Conservation (phyloP, 23 tunicate genomes). For the Halocynthia roretzi region DNA sequence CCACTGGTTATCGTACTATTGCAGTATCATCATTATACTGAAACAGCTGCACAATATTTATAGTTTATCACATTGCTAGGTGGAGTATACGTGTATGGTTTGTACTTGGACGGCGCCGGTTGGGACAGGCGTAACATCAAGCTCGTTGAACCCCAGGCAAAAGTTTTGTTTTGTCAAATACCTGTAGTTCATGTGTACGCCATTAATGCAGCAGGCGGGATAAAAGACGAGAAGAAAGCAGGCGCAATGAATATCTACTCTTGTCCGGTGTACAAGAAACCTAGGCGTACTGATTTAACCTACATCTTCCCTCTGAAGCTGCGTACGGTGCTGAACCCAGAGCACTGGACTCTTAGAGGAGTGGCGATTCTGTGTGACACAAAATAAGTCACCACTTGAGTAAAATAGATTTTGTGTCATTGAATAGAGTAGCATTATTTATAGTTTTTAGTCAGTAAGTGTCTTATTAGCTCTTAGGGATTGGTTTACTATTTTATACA, state of each 20-base stretch:
- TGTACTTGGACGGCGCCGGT: conserved; percentile 98
- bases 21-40: not conserved
- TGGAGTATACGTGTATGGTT: conserved; percentile 96
- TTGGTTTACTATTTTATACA: too few relatives aligned
- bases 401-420: too few relatives aligned
- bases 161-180: conserved; percentile 89
- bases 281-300: conserved; percentile 94
- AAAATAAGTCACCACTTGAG: conserved; percentile 33
- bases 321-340: conserved; percentile 75
- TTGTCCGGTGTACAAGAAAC: conserved; percentile 99
- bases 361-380: conserved; percentile 98
- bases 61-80: conserved; percentile 24
- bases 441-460: too few relatives aligned
- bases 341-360: conserved; percentile 98
- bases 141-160: conserved; percentile 81
- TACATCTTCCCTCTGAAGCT: conserved; percentile 78
- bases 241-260: conserved; percentile 52
- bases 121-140: conserved; percentile 95
- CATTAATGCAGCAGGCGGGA: conserved; percentile 57
- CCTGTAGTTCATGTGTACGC: conserved; percentile 99
- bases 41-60: not conserved
- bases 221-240: conserved; percentile 42
- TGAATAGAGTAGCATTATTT: too few relatives aligned
- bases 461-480: too few relatives aligned
- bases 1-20: not conserved